Base-by-base conservation (phyloP, 2,797 vertebrate genomes). In the Coracias cyanogaster region DNA sequence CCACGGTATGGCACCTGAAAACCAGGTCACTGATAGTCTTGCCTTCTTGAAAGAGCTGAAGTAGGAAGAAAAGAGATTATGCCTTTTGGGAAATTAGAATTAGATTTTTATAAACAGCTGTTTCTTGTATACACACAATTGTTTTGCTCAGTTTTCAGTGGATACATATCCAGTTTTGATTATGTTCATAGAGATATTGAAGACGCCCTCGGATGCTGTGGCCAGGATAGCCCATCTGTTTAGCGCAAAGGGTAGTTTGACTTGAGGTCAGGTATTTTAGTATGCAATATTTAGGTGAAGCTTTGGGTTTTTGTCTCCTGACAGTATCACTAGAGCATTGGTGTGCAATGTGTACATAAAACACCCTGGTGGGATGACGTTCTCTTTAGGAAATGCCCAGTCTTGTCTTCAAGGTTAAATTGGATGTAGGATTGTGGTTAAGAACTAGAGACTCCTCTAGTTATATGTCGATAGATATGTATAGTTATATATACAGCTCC, bases 301-400 rank as follows among this genome's bases (percentile, higher is more conserved):
- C 4, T 46, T 80, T 73, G 22, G 5, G 6, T 11, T 88, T 78
- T 91, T 66, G n/a, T 10, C 41, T 71, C 39, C 2, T 61, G 1
- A 22, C 18, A 4, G 15, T 39, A 10, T 92, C 31, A 9, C n/a
- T 77, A 15, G 62, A 60, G 22, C 22, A 61, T 26, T 14, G 24
- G 33, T 61, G 5, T 49, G 12, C 41, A 29, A 2, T 13, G 4
- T 78, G 12, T 41, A 14, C 0, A 0, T 78, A 37, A 86, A 73
- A 10, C 25, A 15, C 7, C 5, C 2, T 62, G 0, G 0, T 39
- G 13, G 46, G n/a, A 3, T 79, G 41, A n/a, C 65, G 24, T 60
- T 88, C 9, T 28, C 13, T 66, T 82, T 55, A 43, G 39, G 57
- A 88, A 81, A 24, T 37, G 18, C 15, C 60, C 11, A 6, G 35